Evolutionary conservation across 2,113 vertebrate genomes (phyloP), one percentile per base, ranked within the genome.

Genomic region (Pan troglodytes): DNA sequence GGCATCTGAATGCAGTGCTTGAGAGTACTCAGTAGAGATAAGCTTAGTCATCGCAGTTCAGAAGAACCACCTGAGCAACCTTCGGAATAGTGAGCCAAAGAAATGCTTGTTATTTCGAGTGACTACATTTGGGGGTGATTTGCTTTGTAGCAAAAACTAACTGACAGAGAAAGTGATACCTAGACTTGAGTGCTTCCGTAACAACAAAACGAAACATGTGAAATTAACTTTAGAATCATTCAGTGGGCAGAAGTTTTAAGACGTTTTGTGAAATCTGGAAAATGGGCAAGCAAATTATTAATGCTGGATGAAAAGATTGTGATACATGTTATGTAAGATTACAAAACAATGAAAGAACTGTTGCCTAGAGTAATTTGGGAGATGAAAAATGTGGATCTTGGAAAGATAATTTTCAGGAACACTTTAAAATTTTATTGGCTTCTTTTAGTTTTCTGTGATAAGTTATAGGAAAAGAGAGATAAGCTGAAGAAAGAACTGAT

Each of bases 361-460:
- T 32, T 81, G 55, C 35, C 61, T 55, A 18, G 2, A 9, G 0
- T 90, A 45, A 89, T 85, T 85, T 67, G 38, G 73, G 67, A 75
- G 73, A 73, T 38, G 48, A 80, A 95, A 84, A 70, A 72, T 84
- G 20, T 43, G 18, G 17, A n/a, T 50, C 3, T n/a, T 85, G 64
- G 27, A 8, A 79, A 85, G 32, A 90, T 75, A 17, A 67, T 93
- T 90, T 96, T 90, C 45, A 84, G 25, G 50, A 95, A 75, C 48
- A 93, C 48, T 59, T 38, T 73, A 90, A 57, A 70, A 80, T 68
- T 73, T 8, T 25, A 35, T 38, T 80, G 50, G 23, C 10, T 84
- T 70, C 50, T 83, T 81, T 92, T 52, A 52, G 59, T 61, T 83
- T 17, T 75, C 22, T 67, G 8, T 84, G 79, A 81, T 43, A 70